A percentile compares a stretch with the other conserved stretches of the same genome.
phyloP scores from a whole-genome alignment of 2,113 vertebrate species.

The Motacilla tschutschensis region DNA sequence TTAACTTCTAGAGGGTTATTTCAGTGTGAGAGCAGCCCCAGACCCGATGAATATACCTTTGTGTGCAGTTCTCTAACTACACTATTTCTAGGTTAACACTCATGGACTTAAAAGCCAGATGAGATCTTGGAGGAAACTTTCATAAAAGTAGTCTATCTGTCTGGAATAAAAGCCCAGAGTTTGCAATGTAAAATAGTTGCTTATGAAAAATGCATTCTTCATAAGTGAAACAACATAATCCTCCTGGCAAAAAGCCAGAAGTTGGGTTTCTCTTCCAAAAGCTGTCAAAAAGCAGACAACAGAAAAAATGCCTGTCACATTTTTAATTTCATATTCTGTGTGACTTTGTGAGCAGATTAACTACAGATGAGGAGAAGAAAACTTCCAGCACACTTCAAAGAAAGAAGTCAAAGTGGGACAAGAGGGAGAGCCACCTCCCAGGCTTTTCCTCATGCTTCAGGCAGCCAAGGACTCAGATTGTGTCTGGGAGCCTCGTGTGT shows the following conservation, averaged over 20 bases:
- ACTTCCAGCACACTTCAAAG: not conserved
- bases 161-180: not conserved
- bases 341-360: not conserved
- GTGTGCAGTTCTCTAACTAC: not conserved
- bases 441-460: not conserved
- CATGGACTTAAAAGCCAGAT: not conserved
- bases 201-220: conserved; percentile 37
- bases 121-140: not conserved
- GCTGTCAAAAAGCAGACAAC: conserved; percentile 14
- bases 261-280: conserved; percentile 20
- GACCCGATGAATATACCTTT: conserved; percentile 23
- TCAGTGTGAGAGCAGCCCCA: conserved; percentile 4
- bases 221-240: not conserved
- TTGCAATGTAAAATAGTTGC: conserved; percentile 50
- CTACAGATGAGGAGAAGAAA: not conserved
- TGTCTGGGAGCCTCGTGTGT: rapidly evolving
- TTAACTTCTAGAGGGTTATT: conserved; percentile 4
- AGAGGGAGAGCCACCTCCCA: not conserved
- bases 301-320: conserved; percentile 5
- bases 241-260: not conserved
- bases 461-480: not conserved
- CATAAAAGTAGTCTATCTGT: conserved; percentile 35
- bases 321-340: not conserved
- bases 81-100: not conserved
- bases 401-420: not conserved